Conservation (phyloP, 2,888 invertebrate species). For the Tuberolachnus salignus region DNA sequence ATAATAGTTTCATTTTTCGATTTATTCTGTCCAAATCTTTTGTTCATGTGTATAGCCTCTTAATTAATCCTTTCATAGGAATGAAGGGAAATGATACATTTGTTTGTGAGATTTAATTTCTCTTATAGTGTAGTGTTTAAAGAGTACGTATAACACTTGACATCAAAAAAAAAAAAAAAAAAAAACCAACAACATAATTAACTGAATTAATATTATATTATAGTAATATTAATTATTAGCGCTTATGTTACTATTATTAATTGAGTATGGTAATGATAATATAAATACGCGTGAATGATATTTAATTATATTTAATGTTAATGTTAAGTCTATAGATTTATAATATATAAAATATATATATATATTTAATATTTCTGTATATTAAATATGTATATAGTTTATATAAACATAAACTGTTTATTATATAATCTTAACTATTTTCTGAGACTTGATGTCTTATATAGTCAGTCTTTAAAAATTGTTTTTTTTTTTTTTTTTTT, state of each 20-base stretch:
- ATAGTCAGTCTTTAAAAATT: conserved; percentile 19
- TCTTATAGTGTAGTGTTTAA: conserved; percentile 11
- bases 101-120: conserved; percentile 25
- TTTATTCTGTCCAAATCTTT: conserved; percentile 15
- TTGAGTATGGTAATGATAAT: conserved; percentile 19
- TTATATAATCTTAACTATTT: conserved; percentile 25
- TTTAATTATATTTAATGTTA: conserved; percentile 31
- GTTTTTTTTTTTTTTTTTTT: conserved; percentile 23
- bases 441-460: conserved; percentile 16
- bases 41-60: conserved; percentile 32
- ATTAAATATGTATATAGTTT: no score
- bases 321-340: conserved; percentile 46
- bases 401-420: no score
- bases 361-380: conserved; percentile 25
- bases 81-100: background rate
- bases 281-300: conserved; percentile 9
- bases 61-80: background rate
- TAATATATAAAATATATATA: conserved; percentile 24
- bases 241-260: conserved; percentile 16
- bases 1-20: conserved; percentile 5
- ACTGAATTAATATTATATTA: conserved; percentile 31
- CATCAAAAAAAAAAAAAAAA: conserved; percentile 19
- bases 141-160: conserved; percentile 34
- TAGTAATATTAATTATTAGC: conserved; percentile 15
- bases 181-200: conserved; percentile 32